phyloP scores from a whole-genome alignment of 2,888 invertebrate species.

The Acleris emargana region DNA sequence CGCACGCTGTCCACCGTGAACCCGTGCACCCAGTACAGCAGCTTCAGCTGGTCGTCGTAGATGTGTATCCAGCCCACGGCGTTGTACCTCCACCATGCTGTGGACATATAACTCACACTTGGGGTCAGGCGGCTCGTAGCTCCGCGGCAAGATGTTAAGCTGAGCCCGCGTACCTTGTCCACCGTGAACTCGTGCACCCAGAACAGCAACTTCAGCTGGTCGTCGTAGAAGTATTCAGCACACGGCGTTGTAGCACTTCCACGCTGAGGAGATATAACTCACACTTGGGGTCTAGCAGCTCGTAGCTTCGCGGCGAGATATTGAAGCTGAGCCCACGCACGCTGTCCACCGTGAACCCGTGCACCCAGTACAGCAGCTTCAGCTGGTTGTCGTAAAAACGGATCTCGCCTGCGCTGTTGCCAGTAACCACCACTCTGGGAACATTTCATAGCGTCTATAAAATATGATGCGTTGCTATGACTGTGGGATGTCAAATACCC shows the following conservation, averaged over 20 bases:
- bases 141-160: slow-evolving; percentile 76
- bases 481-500: background rate
- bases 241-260: slow-evolving; percentile 52
- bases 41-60: slow-evolving; percentile 82
- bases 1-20: slow-evolving; percentile 72
- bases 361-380: slow-evolving; percentile 83
- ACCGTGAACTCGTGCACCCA: slow-evolving; percentile 79
- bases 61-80: slow-evolving; percentile 81
- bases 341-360: slow-evolving; percentile 71
- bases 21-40: slow-evolving; percentile 83
- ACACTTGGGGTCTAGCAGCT: slow-evolving; percentile 68
- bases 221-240: slow-evolving; percentile 86
- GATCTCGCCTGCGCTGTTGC: slow-evolving; percentile 80
- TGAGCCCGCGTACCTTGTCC: slow-evolving; percentile 74
- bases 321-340: slow-evolving; percentile 82
- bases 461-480: background rate
- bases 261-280: slow-evolving; percentile 36
- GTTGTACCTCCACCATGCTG: slow-evolving; percentile 83
- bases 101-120: slow-evolving; percentile 54
- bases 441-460: slow-evolving; percentile 7
- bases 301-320: slow-evolving; percentile 61
- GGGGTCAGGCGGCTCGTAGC: slow-evolving; percentile 63
- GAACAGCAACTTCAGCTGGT: slow-evolving; percentile 81
- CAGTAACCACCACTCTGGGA: slow-evolving; percentile 79
- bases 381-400: slow-evolving; percentile 84